These are phyloP conservation scores for Macrocentrus cingulum DNA, from an alignment of 1,140 invertebrate genomes.

Conservation along the genomic window DNA sequence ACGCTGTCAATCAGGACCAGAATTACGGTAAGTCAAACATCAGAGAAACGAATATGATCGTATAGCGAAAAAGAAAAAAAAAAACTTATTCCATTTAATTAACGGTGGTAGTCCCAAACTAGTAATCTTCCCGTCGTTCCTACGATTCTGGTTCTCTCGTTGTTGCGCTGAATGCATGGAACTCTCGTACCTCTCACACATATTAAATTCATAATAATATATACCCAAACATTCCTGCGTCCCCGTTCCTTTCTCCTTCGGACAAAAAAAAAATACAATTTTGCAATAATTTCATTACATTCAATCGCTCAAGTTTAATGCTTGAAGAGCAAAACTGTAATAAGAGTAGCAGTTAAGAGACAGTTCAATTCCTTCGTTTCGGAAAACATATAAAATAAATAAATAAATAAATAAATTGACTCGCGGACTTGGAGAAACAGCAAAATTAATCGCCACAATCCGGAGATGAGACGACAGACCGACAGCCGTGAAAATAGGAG, in stretches of 20 bases:
- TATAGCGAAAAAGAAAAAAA: conserved; percentile 21
- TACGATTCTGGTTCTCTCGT: conserved; percentile 55
- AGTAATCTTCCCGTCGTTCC: conserved; percentile 55
- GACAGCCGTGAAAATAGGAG: too few relatives aligned
- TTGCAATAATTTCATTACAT: too few relatives aligned
- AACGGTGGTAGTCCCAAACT: conserved; percentile 53
- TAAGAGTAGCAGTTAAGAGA: too few relatives aligned
- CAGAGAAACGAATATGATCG: conserved; percentile 8
- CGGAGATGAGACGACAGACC: too few relatives aligned
- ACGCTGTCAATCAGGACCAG: conserved; percentile 66
- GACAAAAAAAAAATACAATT: too few relatives aligned
- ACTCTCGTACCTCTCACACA: conserved; percentile 60
- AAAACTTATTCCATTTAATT: conserved; percentile 36
- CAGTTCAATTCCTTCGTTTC: too few relatives aligned
- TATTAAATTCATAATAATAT: conserved; percentile 37
- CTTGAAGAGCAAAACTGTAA: too few relatives aligned
- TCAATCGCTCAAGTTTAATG: background rate
- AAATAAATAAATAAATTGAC: too few relatives aligned
- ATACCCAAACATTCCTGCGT: conserved; percentile 36
- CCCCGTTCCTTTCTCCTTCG: too few relatives aligned
- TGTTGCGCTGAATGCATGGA: conserved; percentile 60
- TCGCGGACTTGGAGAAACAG: too few relatives aligned
- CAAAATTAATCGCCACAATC: too few relatives aligned
- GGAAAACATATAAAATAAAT: too few relatives aligned
- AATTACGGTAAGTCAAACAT: conserved; percentile 75